Evolutionary conservation across 2,888 invertebrate genomes (phyloP), one percentile per base, ranked within the genome.

Genomic region (Bembecia ichneumoniformis): DNA sequence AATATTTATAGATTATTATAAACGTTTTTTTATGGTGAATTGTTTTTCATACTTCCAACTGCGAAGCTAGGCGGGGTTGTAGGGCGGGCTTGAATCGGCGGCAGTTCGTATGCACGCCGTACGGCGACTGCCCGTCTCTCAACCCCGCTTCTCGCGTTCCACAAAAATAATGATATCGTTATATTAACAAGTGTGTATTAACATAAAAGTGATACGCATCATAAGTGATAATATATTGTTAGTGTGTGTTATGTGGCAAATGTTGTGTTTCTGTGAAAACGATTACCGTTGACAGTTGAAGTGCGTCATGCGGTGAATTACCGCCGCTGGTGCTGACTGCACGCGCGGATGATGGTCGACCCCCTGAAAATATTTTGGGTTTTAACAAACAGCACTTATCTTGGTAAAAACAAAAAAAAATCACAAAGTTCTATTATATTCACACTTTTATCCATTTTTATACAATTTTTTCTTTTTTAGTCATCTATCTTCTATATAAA

Each of bases 361-460:
- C 93, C 93, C 75, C 89, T 93, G 77, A 93, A 93, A 88, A 91
- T 93, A 79, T 92, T 93, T 82, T 93, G 93, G 93, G 93, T 93
- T 87, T 89, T 93, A 74, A 93, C 93, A 87, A 93, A 93, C 89
- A 93, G 93, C 89, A 93, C 93, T 71, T 93, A 93, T 75, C 81
- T 93, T 77, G 93, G 93, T 94, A 90, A 71, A 75, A 28, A 20
- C 5, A 20, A 90, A 71, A 75, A 28, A 20, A 20, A 20, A 20
- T 28, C 9, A n/a, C 9, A 9, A 28, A 7, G 9, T 28, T 9
- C 9, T 28, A 28, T 28, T 28, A 0, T 9, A 0, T 2, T 2
- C 28, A 9, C 28, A 28, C 5, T 28, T 28, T 28, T 28, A 28
- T 20, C 20, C 4, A 5, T 20, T 20, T 20, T 20, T 20, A 20